These are phyloP conservation scores for Drosophila pandora DNA, from an alignment of 1,140 invertebrate species.

Conservation along the genomic window DNA sequence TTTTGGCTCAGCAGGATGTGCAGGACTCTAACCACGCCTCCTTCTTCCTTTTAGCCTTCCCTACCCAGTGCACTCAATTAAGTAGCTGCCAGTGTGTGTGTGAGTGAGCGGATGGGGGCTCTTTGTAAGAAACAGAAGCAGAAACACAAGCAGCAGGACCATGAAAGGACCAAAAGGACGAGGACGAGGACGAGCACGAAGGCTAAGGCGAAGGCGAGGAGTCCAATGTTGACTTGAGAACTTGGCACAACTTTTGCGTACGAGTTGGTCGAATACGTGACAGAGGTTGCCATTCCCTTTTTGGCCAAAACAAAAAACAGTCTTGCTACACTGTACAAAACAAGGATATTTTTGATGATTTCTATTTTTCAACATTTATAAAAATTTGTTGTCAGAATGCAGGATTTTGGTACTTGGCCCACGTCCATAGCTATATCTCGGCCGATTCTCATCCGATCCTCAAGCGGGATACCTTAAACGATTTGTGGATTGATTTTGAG, in stretches of 20 bases:
- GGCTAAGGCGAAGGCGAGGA: not conserved
- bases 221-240: constrained; percentile 50
- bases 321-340: not conserved
- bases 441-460: too few relatives aligned
- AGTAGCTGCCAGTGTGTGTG: constrained; percentile 12
- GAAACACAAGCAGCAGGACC: not conserved
- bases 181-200: not conserved
- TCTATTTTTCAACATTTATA: too few relatives aligned
- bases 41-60: not conserved
- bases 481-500: too few relatives aligned
- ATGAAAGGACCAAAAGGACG: not conserved
- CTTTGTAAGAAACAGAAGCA: not conserved
- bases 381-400: too few relatives aligned
- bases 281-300: constrained; percentile 24
- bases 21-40: constrained; percentile 3
- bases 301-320: not conserved
- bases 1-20: constrained; percentile 24
- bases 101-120: not conserved
- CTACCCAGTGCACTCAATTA: constrained; percentile 33
- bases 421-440: too few relatives aligned
- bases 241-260: constrained; percentile 54
- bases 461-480: too few relatives aligned
- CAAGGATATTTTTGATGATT: too few relatives aligned
- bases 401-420: too few relatives aligned
- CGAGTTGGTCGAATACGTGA: constrained; percentile 46